A percentile compares a stretch with the other conserved stretches of the same genome.
Conservation (phyloP, 2,888 invertebrate genomes). For the Chrysolina haemoptera region DNA sequence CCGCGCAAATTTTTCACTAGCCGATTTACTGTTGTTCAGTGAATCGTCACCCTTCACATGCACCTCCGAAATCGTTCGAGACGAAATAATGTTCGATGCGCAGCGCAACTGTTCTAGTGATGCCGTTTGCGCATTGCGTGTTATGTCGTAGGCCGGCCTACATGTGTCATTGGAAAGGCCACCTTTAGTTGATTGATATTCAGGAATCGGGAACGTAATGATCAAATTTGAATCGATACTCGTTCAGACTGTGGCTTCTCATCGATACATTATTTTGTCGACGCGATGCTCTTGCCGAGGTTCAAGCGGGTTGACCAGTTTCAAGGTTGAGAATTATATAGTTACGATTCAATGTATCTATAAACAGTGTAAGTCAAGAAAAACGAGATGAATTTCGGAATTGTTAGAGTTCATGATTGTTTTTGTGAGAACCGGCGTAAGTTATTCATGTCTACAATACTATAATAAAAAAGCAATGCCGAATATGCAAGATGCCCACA, state of each 20-base stretch:
- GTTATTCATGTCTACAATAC: no score
- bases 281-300: not conserved
- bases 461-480: no score
- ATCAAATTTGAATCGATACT: not conserved
- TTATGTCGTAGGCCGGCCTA: not conserved
- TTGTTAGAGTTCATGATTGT: no score
- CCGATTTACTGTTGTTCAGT: constrained; percentile 31
- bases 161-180: not conserved
- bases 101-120: not conserved
- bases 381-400: not conserved
- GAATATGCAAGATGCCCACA: no score
- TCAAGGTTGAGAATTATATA: constrained; percentile 16
- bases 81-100: constrained; percentile 4
- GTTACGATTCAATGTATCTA: not conserved
- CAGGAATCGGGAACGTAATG: not conserved
- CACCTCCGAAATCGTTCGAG: not conserved
- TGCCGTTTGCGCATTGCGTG: not conserved
- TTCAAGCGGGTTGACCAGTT: constrained; percentile 26
- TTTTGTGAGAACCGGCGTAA: no score
- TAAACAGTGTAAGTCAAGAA: not conserved
- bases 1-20: constrained; percentile 62
- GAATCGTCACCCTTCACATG: constrained; percentile 11
- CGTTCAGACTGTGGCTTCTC: not conserved
- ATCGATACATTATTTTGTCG: constrained; percentile 7
- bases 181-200: not conserved